phyloP scores from a whole-genome alignment of 2,113 vertebrate species.

The Amblyornis subalaris region DNA sequence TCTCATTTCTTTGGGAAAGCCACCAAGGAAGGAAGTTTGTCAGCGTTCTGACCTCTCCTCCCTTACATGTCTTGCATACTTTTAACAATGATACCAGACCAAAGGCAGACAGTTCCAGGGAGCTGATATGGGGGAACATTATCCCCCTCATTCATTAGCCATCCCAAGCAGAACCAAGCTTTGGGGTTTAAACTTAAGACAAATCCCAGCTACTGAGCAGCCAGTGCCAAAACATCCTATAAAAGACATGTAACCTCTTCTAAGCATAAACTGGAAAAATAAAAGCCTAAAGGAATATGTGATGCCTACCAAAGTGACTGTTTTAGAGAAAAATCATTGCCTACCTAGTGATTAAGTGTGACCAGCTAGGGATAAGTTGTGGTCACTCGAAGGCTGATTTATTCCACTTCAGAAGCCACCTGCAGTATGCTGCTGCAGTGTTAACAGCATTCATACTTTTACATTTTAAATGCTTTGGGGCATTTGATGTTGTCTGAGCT shows the following conservation, averaged over 20 bases:
- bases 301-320: not conserved
- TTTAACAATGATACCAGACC: not conserved
- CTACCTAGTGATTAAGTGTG: not conserved
- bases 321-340: not conserved
- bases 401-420: not conserved
- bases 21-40: not conserved
- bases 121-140: not conserved
- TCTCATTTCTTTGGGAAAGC: not conserved
- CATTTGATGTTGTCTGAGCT: not conserved
- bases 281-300: not conserved
- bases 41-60: not conserved
- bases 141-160: not conserved
- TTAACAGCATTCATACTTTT: not conserved
- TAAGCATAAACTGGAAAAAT: not conserved
- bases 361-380: not conserved
- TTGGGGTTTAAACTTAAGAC: not conserved
- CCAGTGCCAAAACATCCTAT: not conserved
- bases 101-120: not conserved
- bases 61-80: accelerated
- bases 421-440: not conserved
- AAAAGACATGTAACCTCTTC: not conserved
- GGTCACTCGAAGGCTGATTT: not conserved
- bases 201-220: not conserved
- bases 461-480: not conserved
- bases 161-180: not conserved